phyloP scores from a whole-genome alignment of 1,140 invertebrate genomes.

The Harlomillsia oculata region DNA sequence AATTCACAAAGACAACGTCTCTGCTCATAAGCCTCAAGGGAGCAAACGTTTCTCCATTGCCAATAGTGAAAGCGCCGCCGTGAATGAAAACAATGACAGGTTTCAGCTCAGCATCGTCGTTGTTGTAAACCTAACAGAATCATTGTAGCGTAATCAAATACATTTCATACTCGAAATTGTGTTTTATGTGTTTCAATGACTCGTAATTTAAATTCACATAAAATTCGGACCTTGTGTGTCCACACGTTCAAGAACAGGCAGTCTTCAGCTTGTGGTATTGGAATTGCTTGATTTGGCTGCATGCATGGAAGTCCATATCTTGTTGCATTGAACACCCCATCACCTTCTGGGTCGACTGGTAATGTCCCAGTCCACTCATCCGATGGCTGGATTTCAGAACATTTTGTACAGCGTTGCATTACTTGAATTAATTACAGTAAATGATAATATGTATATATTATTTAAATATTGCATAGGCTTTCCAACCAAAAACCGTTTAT shows the following conservation, averaged over 20 bases:
- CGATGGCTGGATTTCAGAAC: not conserved
- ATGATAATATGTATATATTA: not conserved
- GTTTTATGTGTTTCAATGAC: not conserved
- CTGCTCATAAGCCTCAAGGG: slow-evolving; percentile 1
- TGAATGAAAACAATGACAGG: slow-evolving; percentile 17
- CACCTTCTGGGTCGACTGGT: not conserved
- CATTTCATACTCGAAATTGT: no score
- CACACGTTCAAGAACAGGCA: slow-evolving; percentile 16
- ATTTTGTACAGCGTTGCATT: not conserved
- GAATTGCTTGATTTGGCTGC: not conserved
- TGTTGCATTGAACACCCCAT: not conserved
- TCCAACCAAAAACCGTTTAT: not conserved
- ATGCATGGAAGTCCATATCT: not conserved
- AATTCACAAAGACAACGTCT: slow-evolving; percentile 14
- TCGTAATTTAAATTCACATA: not conserved
- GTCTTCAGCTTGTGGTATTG: not conserved
- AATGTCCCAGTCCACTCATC: not conserved
- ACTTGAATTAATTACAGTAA: not conserved
- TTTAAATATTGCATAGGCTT: not conserved
- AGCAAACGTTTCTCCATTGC: not conserved
- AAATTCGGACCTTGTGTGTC: slow-evolving; percentile 6
- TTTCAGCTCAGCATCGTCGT: not conserved
- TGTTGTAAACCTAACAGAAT: slow-evolving; percentile 2
- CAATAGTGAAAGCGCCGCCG: slow-evolving; percentile 11
- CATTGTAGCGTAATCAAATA: not conserved